Percentiles rank a stretch among this genome's conserved stretches.
phyloP scores from a whole-genome alignment of 2,797 vertebrate species.

The Malacoraja senta region DNA sequence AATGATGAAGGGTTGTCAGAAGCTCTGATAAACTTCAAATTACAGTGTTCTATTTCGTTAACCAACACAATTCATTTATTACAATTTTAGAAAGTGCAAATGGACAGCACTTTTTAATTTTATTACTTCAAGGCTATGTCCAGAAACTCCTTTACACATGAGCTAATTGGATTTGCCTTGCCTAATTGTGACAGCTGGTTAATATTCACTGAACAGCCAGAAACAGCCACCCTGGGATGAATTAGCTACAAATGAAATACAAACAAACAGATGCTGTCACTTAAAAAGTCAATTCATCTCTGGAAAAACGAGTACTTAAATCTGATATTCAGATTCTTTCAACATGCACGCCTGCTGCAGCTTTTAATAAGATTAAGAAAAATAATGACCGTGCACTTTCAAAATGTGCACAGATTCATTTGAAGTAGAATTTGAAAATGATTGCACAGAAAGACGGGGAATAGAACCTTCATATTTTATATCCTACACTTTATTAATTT shows the following conservation, averaged over 20 bases:
- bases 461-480: constrained; percentile 19
- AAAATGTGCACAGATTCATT: constrained; percentile 43
- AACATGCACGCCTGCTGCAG: constrained; percentile 48
- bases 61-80: constrained; percentile 33
- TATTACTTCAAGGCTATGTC: constrained; percentile 50
- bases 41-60: constrained; percentile 22
- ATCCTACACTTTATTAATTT: constrained; percentile 18
- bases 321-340: constrained; percentile 47
- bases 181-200: constrained; percentile 62
- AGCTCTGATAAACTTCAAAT: not conserved
- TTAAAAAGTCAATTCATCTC: constrained; percentile 57
- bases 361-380: constrained; percentile 50
- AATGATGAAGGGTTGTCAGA: not conserved
- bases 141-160: constrained; percentile 59
- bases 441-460: not conserved
- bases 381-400: constrained; percentile 41
- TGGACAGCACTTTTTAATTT: constrained; percentile 49
- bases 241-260: constrained; percentile 62
- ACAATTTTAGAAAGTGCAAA: constrained; percentile 36
- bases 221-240: constrained; percentile 57
- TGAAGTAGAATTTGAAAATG: constrained; percentile 42
- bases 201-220: constrained; percentile 49
- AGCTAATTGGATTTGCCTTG: constrained; percentile 51
- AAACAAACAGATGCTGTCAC: constrained; percentile 64
- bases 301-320: constrained; percentile 54